These are phyloP conservation scores for Actenoides hombroni DNA, from an alignment of 2,113 vertebrate species.

Conservation along the genomic window DNA sequence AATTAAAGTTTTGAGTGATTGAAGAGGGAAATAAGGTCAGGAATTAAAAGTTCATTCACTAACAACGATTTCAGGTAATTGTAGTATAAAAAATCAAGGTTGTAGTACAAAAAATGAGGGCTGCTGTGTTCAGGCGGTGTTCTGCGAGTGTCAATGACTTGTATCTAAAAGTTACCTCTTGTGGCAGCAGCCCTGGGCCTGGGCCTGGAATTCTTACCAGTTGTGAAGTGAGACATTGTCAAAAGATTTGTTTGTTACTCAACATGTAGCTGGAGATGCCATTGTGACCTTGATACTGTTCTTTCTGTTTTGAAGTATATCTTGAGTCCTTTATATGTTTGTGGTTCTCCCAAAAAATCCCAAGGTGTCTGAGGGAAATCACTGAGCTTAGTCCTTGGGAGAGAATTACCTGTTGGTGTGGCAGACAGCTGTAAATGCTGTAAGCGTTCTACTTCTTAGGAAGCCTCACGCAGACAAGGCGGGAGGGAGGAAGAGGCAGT, in stretches of 20 bases:
- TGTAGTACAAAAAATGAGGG: too few relatives aligned
- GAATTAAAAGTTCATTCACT: neutral
- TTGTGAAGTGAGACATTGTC: neutral
- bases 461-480: neutral
- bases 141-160: rapidly evolving
- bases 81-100: too few relatives aligned
- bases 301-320: neutral
- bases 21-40: too few relatives aligned
- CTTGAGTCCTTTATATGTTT: too few relatives aligned
- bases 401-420: neutral
- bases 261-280: neutral
- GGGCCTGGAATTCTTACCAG: too few relatives aligned
- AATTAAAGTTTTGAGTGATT: neutral
- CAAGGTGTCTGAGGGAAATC: neutral
- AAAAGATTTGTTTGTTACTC: neutral
- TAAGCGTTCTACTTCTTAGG: neutral
- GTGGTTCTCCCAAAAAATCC: neutral
- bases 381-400: neutral
- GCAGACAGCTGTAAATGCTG: neutral
- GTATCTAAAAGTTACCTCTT: neutral
- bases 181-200: neutral
- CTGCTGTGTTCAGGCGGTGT: rapidly evolving
- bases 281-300: neutral
- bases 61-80: neutral
- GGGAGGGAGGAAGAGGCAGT: neutral